These are phyloP conservation scores for Amniataba percoides DNA, from an alignment of 2,797 vertebrate species.

Conservation along the genomic window DNA sequence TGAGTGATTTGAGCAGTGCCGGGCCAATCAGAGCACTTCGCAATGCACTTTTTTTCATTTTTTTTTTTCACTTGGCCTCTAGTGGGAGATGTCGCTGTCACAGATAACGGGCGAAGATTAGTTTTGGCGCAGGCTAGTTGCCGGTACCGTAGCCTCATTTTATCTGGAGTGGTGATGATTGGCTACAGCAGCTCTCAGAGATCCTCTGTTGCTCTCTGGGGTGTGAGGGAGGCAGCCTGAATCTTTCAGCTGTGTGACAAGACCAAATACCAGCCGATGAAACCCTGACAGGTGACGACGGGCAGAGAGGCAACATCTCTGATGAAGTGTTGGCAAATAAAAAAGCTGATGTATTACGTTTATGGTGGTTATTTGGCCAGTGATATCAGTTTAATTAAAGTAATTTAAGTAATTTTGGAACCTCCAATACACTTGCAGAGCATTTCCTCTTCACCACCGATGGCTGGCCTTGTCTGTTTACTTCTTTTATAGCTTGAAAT, in stretches of 20 bases:
- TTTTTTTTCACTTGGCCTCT: constrained; percentile 18
- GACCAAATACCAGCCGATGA: constrained; percentile 44
- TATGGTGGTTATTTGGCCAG: not conserved
- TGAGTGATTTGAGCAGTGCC: constrained; percentile 36
- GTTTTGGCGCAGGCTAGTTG: constrained; percentile 52
- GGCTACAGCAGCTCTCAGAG: constrained; percentile 57
- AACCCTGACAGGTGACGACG: constrained; percentile 27
- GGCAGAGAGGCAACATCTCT: constrained; percentile 6
- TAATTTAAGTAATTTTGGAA: not conserved
- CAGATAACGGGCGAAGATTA: constrained; percentile 66
- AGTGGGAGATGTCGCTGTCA: constrained; percentile 55
- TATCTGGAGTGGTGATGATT: constrained; percentile 56
- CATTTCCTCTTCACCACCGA: not conserved
- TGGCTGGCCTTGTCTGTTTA: not conserved
- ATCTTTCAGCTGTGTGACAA: constrained; percentile 50
- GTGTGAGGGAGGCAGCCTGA: constrained; percentile 18
- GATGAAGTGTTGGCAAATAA: constrained; percentile 19
- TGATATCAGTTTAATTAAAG: not conserved
- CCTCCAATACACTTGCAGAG: not conserved
- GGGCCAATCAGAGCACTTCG: constrained; percentile 28
- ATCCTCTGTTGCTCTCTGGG: constrained; percentile 46
- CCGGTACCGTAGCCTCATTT: constrained; percentile 58
- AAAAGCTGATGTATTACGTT: not conserved
- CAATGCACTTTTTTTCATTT: constrained; percentile 22
- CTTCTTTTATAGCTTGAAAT: not conserved